Evolutionary conservation across 2,113 vertebrate genomes (phyloP).

Genomic region (Tachysurus vachellii): DNA sequence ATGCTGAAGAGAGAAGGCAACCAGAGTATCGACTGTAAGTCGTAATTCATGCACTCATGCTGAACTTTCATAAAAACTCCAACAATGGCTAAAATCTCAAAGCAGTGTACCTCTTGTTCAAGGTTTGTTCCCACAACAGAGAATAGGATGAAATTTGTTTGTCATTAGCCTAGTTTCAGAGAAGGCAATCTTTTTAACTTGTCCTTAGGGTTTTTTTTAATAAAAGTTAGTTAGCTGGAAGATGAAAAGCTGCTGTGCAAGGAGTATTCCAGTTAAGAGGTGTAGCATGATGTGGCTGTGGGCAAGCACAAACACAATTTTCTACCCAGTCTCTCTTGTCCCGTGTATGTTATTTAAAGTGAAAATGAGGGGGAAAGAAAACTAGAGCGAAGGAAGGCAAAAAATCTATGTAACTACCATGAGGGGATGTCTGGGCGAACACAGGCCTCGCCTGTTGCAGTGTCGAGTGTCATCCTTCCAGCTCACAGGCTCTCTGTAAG

Average conservation of each 20-base stretch:
- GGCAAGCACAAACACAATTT: too few species aligned
- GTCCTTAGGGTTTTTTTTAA: constrained; percentile 33
- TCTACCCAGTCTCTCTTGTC: too few species aligned
- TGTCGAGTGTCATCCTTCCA: too few species aligned
- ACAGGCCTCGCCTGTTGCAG: too few species aligned
- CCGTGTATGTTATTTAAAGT: too few species aligned
- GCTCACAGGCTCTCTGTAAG: too few species aligned
- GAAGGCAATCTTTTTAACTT: constrained; percentile 17
- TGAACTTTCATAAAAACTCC: not conserved
- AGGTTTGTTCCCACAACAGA: not conserved
- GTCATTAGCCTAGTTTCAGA: constrained; percentile 39
- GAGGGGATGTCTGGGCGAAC: too few species aligned
- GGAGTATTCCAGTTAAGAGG: constrained; percentile 58
- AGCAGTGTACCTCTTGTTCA: not conserved
- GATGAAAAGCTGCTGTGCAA: constrained; percentile 54
- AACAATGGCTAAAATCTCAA: not conserved
- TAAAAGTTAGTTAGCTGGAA: constrained; percentile 56
- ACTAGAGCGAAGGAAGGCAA: too few species aligned
- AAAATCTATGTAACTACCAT: too few species aligned
- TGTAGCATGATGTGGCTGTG: too few species aligned
- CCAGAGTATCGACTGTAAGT: constrained; percentile 85
- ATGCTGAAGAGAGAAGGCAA: constrained; percentile 96
- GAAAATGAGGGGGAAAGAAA: too few species aligned
- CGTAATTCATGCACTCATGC: not conserved
- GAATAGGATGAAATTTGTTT: not conserved